Conservation (phyloP, 2,888 invertebrate genomes). For the Epicampocera succincta region DNA sequence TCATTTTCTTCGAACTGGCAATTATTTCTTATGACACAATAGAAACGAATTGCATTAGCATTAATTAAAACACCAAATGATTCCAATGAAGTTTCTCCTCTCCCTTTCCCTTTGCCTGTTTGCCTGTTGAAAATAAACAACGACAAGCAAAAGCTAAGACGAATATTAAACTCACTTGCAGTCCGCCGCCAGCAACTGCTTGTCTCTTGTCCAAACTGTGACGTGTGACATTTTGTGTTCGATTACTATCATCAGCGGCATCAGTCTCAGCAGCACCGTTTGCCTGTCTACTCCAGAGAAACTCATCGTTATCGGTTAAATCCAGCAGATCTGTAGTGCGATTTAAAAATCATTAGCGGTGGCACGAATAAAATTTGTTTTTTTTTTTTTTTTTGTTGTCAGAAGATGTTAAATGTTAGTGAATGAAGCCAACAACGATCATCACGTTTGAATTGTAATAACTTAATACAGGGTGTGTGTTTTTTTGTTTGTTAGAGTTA, state of each 20-base stretch:
- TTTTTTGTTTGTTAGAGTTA: no score
- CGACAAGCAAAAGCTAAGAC: no score
- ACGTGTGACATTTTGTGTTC: constrained; percentile 63
- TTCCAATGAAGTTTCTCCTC: not conserved
- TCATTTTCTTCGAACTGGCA: not conserved
- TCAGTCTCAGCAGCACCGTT: constrained; percentile 69
- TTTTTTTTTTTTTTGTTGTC: not conserved
- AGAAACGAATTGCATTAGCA: constrained; percentile 13
- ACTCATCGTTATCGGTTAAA: constrained; percentile 75
- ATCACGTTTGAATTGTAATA: not conserved
- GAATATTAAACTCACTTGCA: constrained; percentile 70
- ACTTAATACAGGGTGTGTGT: not conserved
- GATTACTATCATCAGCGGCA: constrained; percentile 52
- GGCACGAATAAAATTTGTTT: not conserved
- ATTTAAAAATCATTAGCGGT: constrained; percentile 1
- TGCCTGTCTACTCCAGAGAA: constrained; percentile 75
- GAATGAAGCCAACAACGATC: not conserved
- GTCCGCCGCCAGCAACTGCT: constrained; percentile 48
- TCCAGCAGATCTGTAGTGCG: constrained; percentile 75
- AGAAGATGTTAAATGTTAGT: not conserved
- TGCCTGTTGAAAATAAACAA: no score
- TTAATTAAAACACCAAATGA: constrained; percentile 40
- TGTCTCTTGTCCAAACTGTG: constrained; percentile 76
- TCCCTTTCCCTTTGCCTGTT: not conserved
- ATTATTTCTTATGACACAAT: constrained; percentile 24